Evolutionary conservation across 2,113 vertebrate species (phyloP).

Genomic region (Nibea albiflora): DNA sequence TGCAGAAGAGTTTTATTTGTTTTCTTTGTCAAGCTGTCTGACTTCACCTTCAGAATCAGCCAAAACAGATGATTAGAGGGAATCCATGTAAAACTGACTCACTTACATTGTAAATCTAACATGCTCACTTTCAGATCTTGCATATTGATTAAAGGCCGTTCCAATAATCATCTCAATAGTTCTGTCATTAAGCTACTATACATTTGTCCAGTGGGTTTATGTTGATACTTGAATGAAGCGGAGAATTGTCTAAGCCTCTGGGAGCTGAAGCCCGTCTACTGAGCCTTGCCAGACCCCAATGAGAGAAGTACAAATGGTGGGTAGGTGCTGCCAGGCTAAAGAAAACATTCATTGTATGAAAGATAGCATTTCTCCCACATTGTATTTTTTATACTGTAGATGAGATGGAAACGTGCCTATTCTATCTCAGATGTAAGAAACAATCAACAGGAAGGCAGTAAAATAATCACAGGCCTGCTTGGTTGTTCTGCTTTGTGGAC

Average conservation of each 20-base stretch:
- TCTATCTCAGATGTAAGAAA: conserved; percentile 9
- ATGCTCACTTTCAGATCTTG: not conserved
- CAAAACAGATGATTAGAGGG: not conserved
- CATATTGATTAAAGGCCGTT: not conserved
- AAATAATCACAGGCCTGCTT: conserved; percentile 1
- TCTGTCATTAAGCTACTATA: not conserved
- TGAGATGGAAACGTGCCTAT: conserved; percentile 9
- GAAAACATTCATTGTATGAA: conserved; percentile 26
- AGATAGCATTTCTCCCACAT: conserved; percentile 32
- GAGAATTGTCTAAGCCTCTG: not conserved
- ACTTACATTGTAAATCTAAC: not conserved
- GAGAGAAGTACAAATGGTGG: not conserved
- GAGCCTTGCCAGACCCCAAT: not conserved
- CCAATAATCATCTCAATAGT: not conserved
- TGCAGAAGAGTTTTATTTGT: not conserved
- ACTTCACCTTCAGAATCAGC: not conserved
- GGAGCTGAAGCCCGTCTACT: not conserved
- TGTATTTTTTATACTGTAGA: not conserved
- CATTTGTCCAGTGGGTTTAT: not conserved
- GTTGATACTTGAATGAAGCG: not conserved
- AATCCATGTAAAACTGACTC: not conserved
- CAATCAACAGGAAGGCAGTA: not conserved
- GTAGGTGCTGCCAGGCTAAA: conserved; percentile 12
- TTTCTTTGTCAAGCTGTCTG: not conserved
- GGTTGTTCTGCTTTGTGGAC: not conserved